These are phyloP conservation scores for Acrobasis suavella DNA, from an alignment of 2,888 invertebrate genomes.

Conservation along the genomic window DNA sequence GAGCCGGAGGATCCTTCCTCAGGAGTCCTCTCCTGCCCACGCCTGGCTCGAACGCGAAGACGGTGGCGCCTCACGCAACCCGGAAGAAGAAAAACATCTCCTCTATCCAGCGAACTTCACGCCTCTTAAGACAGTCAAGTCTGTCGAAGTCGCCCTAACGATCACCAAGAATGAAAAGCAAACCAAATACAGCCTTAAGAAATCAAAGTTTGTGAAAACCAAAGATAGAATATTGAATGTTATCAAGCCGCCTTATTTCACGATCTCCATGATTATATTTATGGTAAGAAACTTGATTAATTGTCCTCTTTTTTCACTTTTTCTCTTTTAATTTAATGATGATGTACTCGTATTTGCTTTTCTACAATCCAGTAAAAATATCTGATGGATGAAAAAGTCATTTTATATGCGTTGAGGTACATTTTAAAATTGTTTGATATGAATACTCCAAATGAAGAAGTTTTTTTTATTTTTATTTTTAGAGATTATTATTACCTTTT, in stretches of 20 bases:
- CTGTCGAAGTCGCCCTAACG: constrained; percentile 34
- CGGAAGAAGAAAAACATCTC: constrained; percentile 60
- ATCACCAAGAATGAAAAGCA: background rate
- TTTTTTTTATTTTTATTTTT: too few relatives aligned
- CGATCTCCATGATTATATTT: constrained; percentile 63
- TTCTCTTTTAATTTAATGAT: too few relatives aligned
- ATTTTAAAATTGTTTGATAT: too few relatives aligned
- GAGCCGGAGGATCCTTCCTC: constrained; percentile 53
- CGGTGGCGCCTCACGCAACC: constrained; percentile 38
- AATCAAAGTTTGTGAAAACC: constrained; percentile 60
- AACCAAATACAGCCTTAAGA: constrained; percentile 30
- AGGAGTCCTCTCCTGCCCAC: constrained; percentile 45
- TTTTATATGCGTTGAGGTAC: too few relatives aligned
- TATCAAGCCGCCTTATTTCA: constrained; percentile 68
- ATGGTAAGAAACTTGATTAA: constrained; percentile 54
- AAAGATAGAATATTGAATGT: constrained; percentile 60
- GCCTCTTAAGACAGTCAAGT: constrained; percentile 23
- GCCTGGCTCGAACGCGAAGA: constrained; percentile 68
- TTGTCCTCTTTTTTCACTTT: background rate
- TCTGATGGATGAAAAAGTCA: too few relatives aligned
- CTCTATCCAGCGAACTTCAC: constrained; percentile 41
- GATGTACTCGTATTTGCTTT: too few relatives aligned
- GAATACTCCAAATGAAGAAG: too few relatives aligned
- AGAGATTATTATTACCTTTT: too few relatives aligned
- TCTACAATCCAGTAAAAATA: too few relatives aligned